phyloP scores from a whole-genome alignment of 2,113 vertebrate species.

The Cariama cristata region DNA sequence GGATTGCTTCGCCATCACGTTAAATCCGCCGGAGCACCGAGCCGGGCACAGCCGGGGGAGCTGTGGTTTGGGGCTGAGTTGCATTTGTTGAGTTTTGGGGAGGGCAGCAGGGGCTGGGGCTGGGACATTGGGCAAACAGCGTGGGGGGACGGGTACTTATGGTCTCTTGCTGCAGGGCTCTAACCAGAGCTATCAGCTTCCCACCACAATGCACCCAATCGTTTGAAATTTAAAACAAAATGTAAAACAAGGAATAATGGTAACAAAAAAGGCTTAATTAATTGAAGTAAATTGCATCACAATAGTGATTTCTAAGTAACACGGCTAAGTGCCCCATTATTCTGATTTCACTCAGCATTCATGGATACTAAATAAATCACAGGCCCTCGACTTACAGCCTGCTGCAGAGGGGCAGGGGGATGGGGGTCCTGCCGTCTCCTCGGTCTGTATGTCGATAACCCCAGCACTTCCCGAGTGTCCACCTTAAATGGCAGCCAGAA shows the following conservation, averaged over 20 bases:
- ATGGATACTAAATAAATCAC: conserved; percentile 69
- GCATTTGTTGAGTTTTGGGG: neutral
- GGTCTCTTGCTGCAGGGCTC: neutral
- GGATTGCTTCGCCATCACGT: too few species aligned
- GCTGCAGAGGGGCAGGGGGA: conserved; percentile 34
- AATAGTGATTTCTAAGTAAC: conserved; percentile 73
- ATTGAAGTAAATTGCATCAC: conserved; percentile 72
- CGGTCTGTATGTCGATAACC: neutral
- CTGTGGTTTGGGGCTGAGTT: neutral
- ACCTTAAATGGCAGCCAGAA: neutral
- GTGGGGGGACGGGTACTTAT: neutral
- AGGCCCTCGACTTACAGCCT: neutral
- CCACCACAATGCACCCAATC: conserved; percentile 19
- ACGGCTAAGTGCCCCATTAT: conserved; percentile 71
- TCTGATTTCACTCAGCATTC: conserved; percentile 68
- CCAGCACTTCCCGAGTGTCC: neutral
- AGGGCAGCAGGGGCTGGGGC: neutral
- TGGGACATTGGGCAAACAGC: fast-evolving
- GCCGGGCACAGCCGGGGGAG: fast-evolving
- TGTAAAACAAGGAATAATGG: conserved; percentile 72
- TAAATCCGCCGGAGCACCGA: neutral
- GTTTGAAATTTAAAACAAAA: conserved; percentile 70
- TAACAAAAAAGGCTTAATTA: conserved; percentile 72
- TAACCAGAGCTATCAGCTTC: conserved; percentile 2
- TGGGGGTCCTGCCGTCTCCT: conserved; percentile 41